Evolutionary conservation across 1,140 invertebrate species (phyloP), one percentile per base, ranked within the genome.

Genomic region (Pseudomyrmex dendroicus): DNA sequence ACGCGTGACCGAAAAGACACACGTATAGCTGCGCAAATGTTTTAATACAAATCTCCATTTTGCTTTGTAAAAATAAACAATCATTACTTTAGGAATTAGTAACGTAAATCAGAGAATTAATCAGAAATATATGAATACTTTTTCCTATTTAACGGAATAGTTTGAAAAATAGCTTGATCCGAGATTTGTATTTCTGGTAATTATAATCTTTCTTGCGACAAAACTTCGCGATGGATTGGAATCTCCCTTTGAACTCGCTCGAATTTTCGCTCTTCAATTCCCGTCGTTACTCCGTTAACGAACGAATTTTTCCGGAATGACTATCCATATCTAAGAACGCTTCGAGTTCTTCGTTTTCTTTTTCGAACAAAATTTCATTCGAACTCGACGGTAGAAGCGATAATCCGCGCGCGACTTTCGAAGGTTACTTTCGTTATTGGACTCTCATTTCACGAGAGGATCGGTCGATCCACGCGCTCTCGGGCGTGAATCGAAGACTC

Each of bases 371-470:
- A 84, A 66, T 78, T 87, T 67, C 80, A 86, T 61, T 73, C 63
- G 62, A 54, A 84, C 25, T 56, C 56, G 48, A 35, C 50, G 57
- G 22, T 54, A 72, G 86, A 84, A 50, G 73, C 86, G 85, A 86
- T 87, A 87, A 88, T 88, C 86, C 76, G 66, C 46, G 77, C 74
- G 76, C 86, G 85, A 54, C 72, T 87, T 87, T 72, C 85, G 52
- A 56, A 67, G 82, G 87, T 89, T 87, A 87, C 83, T 84, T 89
- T 88, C 84, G 82, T 84, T 89, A 87, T 89, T 89, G 84, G 76
- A 87, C 86, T 84, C 86, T 83, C 77, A 77, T 85, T 82, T 80
- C 46, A 86, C 85, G 85, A 74, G 76, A 77, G 78, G 82, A 73
- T 83, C 54, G 52, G 62, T 76, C 82, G 82, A 83, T 83, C 82